Conservation (phyloP, 1,140 invertebrate genomes). For the Aphelinus certus region DNA sequence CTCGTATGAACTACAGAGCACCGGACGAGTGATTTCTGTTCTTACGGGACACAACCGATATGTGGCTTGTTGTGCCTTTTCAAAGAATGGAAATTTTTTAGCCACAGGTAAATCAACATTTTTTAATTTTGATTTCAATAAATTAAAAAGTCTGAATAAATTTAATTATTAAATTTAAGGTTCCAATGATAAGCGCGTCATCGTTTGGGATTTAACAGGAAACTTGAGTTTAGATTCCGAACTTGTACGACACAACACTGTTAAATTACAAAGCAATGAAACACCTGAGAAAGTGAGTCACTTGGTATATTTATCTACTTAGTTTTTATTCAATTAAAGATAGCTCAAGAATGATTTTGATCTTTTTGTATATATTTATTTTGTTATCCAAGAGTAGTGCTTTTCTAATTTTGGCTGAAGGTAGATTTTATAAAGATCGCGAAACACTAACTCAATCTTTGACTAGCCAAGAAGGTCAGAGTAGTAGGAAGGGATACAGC, state of each 20-base stretch:
- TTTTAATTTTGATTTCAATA: not conserved
- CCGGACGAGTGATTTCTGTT: conserved; percentile 60
- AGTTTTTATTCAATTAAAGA: not conserved
- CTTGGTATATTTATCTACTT: not conserved
- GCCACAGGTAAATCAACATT: conserved; percentile 68
- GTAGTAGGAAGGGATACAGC: too few species aligned
- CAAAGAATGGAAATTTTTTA: conserved; percentile 70
- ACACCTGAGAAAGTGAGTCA: conserved; percentile 1
- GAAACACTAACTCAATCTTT: too few species aligned
- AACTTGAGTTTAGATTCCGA: conserved; percentile 64
- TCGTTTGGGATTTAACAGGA: conserved; percentile 73
- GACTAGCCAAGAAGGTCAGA: too few species aligned
- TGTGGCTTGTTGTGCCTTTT: conserved; percentile 78
- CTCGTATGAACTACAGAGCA: conserved; percentile 39
- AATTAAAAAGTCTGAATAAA: not conserved
- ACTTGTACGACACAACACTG: conserved; percentile 44
- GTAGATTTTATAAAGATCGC: too few species aligned
- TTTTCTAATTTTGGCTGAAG: too few species aligned
- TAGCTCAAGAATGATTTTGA: too few species aligned
- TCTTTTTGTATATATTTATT: too few species aligned
- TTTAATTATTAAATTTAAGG: conserved; percentile 62
- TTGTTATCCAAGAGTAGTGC: too few species aligned
- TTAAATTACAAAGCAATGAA: conserved; percentile 27
- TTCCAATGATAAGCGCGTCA: conserved; percentile 77
- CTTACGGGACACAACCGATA: conserved; percentile 75